Conservation (phyloP, 1,140 invertebrate genomes). For the Leguminivora glycinivorella region DNA sequence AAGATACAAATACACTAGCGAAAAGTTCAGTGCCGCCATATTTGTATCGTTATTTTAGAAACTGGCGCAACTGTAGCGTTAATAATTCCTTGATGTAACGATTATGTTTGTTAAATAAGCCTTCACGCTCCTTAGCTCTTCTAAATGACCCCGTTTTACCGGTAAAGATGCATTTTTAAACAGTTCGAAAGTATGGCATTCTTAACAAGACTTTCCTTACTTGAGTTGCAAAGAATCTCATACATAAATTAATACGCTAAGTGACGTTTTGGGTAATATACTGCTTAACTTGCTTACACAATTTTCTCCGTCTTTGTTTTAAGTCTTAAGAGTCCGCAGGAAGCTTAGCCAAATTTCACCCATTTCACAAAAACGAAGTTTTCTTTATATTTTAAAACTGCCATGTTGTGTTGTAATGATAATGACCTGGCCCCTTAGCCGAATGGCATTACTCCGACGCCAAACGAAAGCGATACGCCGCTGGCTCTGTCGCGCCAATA, state of each 20-base stretch:
- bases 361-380: too few species aligned
- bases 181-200: neutral
- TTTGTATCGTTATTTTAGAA: constrained; percentile 17
- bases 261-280: constrained; percentile 10
- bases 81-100: constrained; percentile 18
- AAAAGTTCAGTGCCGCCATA: too few species aligned
- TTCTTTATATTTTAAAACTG: too few species aligned
- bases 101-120: constrained; percentile 16
- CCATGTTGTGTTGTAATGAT: too few species aligned
- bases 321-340: too few species aligned
- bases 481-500: too few species aligned
- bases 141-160: neutral
- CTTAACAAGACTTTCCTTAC: constrained; percentile 15
- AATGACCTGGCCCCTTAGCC: too few species aligned
- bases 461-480: too few species aligned
- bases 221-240: constrained; percentile 11
- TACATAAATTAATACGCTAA: constrained; percentile 24
- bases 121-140: constrained; percentile 4
- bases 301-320: neutral
- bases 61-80: neutral
- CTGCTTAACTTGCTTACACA: constrained; percentile 4
- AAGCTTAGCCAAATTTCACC: too few species aligned
- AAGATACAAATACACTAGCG: too few species aligned
- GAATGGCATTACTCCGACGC: too few species aligned
- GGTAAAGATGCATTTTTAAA: constrained; percentile 5